These are phyloP conservation scores for Temnothorax nylanderi DNA, from an alignment of 1,140 invertebrate species.

Conservation along the genomic window DNA sequence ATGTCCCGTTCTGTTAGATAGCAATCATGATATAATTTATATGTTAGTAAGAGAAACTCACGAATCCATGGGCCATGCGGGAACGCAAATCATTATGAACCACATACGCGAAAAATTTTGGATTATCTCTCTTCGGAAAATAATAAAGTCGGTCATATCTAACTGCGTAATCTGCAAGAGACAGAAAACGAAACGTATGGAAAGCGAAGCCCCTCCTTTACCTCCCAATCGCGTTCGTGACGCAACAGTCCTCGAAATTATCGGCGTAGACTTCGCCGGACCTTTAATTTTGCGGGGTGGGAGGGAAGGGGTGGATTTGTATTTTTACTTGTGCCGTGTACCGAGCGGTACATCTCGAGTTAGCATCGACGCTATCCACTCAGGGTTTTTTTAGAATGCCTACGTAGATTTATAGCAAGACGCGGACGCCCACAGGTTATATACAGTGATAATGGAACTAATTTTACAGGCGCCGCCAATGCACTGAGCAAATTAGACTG, in stretches of 20 bases:
- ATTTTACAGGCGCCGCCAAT: neutral
- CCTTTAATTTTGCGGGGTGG: slow-evolving; percentile 64
- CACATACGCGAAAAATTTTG: slow-evolving; percentile 37
- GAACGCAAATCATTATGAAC: neutral
- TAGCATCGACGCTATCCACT: slow-evolving; percentile 63
- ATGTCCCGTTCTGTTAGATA: slow-evolving; percentile 3
- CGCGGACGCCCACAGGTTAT: slow-evolving; percentile 76
- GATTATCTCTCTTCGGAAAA: slow-evolving; percentile 33
- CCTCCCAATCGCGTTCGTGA: slow-evolving; percentile 66
- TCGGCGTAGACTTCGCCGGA: slow-evolving; percentile 71
- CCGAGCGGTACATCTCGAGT: slow-evolving; percentile 16
- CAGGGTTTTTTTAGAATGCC: slow-evolving; percentile 59
- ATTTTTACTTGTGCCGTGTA: slow-evolving; percentile 34
- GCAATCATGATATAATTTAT: neutral
- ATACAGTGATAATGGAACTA: slow-evolving; percentile 79
- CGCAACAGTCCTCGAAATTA: slow-evolving; percentile 62
- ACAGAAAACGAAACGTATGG: slow-evolving; percentile 12
- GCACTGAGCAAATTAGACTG: neutral
- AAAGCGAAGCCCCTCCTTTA: slow-evolving; percentile 28
- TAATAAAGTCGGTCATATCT: neutral
- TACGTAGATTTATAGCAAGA: slow-evolving; percentile 67
- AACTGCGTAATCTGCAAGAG: slow-evolving; percentile 29
- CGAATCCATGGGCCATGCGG: neutral
- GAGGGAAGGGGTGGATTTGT: slow-evolving; percentile 59
- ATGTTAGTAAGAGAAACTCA: neutral